phyloP scores from a whole-genome alignment of 2,797 vertebrate genomes.

The Bovichtus variegatus region DNA sequence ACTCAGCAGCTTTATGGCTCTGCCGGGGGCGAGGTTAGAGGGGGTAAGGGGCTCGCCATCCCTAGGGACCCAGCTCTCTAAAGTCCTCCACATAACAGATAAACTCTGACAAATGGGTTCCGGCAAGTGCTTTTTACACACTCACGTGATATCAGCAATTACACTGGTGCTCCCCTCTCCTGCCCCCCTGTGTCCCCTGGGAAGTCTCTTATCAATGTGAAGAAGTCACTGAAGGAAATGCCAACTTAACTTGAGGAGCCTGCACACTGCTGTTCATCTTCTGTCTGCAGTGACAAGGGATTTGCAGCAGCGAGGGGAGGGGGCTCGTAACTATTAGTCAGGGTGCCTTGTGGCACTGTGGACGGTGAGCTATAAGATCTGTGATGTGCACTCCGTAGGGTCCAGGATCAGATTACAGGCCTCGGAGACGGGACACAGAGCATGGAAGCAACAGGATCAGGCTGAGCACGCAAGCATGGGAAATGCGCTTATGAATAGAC shows the following conservation, averaged over 20 bases:
- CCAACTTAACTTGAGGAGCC: slow-evolving; percentile 82
- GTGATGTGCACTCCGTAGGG: slow-evolving; percentile 30
- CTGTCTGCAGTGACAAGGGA: slow-evolving; percentile 65
- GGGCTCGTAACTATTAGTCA: slow-evolving; percentile 58
- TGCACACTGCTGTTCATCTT: slow-evolving; percentile 75
- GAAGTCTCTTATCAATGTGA: slow-evolving; percentile 78
- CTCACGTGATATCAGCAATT: slow-evolving; percentile 71
- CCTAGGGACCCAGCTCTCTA: slow-evolving; percentile 54
- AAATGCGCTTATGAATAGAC: slow-evolving; percentile 72
- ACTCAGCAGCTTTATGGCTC: slow-evolving; percentile 69
- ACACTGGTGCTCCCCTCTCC: slow-evolving; percentile 36
- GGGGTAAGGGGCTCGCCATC: slow-evolving; percentile 55
- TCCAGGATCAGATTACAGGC: slow-evolving; percentile 75
- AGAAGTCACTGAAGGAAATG: slow-evolving; percentile 88
- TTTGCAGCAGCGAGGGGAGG: slow-evolving; percentile 34
- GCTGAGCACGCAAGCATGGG: slow-evolving; percentile 75
- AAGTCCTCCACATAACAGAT: slow-evolving; percentile 75
- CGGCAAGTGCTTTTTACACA: slow-evolving; percentile 70
- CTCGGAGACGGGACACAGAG: slow-evolving; percentile 49
- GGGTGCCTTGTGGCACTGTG: slow-evolving; percentile 63
- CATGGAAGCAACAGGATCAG: slow-evolving; percentile 65
- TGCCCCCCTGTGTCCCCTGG: slow-evolving; percentile 56
- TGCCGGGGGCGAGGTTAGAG: slow-evolving; percentile 33
- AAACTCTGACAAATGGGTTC: slow-evolving; percentile 76
- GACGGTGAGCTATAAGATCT: slow-evolving; percentile 57